phyloP scores from a whole-genome alignment of 1,140 invertebrate species.

The Drosophila varians region DNA sequence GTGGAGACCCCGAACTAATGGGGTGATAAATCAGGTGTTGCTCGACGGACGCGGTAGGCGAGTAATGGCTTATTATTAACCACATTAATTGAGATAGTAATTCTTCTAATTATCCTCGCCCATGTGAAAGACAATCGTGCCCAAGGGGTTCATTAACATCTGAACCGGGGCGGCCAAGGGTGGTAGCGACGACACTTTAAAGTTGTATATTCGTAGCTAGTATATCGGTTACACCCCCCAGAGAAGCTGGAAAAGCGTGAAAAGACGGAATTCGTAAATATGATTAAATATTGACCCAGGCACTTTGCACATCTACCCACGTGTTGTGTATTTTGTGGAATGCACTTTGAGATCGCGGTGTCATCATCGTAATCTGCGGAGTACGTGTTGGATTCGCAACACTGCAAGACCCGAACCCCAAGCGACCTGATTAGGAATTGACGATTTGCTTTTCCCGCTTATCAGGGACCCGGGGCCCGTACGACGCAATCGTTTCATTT shows the following conservation, averaged over 20 bases:
- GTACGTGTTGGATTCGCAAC: constrained; percentile 10
- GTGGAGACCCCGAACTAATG: constrained; percentile 36
- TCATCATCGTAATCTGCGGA: constrained; percentile 28
- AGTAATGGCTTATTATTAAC: constrained; percentile 21
- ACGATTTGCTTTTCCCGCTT: constrained; percentile 15
- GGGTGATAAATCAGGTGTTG: constrained; percentile 21
- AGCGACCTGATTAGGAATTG: constrained; percentile 38
- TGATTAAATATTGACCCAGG: constrained; percentile 35
- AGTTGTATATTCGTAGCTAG: not conserved
- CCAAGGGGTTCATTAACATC: constrained; percentile 36
- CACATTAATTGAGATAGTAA: constrained; percentile 2
- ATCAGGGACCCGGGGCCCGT: constrained; percentile 30
- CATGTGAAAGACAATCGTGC: constrained; percentile 22
- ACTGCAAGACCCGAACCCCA: constrained; percentile 27
- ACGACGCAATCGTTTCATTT: constrained; percentile 14
- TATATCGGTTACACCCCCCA: not conserved
- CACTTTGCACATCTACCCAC: constrained; percentile 42
- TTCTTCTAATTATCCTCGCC: constrained; percentile 15
- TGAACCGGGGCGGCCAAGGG: constrained; percentile 21
- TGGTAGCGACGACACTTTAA: not conserved
- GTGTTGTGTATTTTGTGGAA: constrained; percentile 3
- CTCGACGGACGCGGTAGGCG: not conserved
- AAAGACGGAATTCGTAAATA: constrained; percentile 33
- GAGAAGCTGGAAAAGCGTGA: not conserved
- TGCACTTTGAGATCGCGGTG: constrained; percentile 47